These are phyloP conservation scores for Amphipyra tragopoginis DNA, from an alignment of 2,888 invertebrate genomes.

Conservation along the genomic window DNA sequence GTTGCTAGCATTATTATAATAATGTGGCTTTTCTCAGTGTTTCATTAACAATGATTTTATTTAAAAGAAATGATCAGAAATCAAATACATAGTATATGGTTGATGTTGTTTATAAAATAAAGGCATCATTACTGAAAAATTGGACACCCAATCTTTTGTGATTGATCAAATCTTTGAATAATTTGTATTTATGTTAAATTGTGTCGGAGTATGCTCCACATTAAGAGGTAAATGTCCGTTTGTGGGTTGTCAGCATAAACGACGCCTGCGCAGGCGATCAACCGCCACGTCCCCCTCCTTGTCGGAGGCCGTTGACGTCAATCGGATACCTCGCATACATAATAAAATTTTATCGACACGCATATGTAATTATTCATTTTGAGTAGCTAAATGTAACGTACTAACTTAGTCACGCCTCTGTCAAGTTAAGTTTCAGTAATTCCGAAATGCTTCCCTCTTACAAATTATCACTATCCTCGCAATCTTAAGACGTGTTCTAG, in stretches of 20 bases:
- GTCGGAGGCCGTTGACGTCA: constrained; percentile 66
- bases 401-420: constrained; percentile 8
- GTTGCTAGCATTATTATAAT: no score
- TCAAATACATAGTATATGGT: constrained; percentile 11
- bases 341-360: constrained; percentile 61
- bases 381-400: constrained; percentile 46
- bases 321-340: constrained; percentile 64
- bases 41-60: constrained; percentile 1
- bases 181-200: constrained; percentile 52
- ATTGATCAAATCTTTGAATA: constrained; percentile 39
- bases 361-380: constrained; percentile 62
- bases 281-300: constrained; percentile 34
- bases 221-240: constrained; percentile 60
- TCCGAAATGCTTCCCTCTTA: neutral
- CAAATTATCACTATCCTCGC: neutral
- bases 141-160: constrained; percentile 15
- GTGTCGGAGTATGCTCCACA: constrained; percentile 51
- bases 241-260: constrained; percentile 56
- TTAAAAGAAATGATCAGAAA: neutral
- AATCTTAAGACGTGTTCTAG: neutral
- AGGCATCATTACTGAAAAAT: neutral
- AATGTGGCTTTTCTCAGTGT: no score
- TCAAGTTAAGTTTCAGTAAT: neutral
- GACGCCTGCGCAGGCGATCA: constrained; percentile 38
- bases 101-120: constrained; percentile 5